A percentile compares a stretch with the other conserved stretches of the same genome.
Conservation (phyloP, 2,797 vertebrate species). For the Falco cherrug region DNA sequence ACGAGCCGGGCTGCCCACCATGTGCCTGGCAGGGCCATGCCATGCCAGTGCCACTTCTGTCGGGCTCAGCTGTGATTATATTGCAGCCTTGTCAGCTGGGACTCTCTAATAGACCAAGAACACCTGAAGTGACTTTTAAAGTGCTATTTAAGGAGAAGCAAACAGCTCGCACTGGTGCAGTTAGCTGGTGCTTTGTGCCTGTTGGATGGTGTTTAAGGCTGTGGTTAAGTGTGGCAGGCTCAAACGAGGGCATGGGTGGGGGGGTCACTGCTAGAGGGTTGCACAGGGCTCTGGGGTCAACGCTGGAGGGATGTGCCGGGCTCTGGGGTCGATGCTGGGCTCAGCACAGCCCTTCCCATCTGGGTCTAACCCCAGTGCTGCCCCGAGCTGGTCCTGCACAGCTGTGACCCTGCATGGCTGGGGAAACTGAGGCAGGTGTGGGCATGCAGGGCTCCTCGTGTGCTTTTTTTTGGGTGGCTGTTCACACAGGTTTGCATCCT, state of each 20-base stretch:
- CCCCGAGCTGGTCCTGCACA: too few species aligned
- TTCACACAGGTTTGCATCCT: neutral
- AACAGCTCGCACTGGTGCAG: neutral
- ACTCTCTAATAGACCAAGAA: neutral
- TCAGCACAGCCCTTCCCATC: neutral
- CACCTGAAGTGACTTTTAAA: neutral
- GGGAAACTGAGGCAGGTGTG: neutral
- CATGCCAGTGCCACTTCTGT: neutral
- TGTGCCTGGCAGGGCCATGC: neutral
- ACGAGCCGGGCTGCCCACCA: neutral
- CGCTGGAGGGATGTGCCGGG: too few species aligned
- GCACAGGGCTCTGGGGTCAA: too few species aligned
- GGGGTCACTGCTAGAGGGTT: neutral
- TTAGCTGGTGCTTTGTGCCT: neutral
- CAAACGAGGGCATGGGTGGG: accelerated
- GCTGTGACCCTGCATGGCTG: accelerated
- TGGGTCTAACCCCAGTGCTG: neutral
- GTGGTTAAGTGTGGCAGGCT: neutral
- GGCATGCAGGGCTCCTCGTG: accelerated
- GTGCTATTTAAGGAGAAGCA: neutral
- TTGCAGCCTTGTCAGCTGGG: neutral
- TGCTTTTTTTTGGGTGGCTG: neutral
- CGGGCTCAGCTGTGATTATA: neutral
- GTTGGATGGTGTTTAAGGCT: too few species aligned
- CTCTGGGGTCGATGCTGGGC: neutral